Evolutionary conservation across 2,888 invertebrate species (phyloP), one percentile per base, ranked within the genome.

Genomic region (Dascillus cervinus): DNA sequence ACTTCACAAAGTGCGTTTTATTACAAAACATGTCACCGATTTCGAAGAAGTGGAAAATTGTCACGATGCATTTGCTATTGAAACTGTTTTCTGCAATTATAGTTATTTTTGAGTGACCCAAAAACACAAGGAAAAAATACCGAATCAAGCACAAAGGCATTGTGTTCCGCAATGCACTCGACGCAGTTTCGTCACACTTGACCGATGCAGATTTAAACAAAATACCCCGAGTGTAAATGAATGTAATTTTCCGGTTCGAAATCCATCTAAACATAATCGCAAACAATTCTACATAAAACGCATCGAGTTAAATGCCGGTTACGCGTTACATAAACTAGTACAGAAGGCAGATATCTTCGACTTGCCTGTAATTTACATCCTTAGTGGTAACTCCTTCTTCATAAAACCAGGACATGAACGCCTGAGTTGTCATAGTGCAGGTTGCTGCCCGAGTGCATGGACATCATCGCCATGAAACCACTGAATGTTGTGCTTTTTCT

Each of bases 331-430:
- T 26, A 44, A 46, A 45, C 49, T 44, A 42, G 43, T 44, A 47
- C 46, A 36, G 39, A 46, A 39, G 44, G 45, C 43, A 45, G 43
- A 46, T 49, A 49, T 49, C 8, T 50, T 37, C 39, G 34, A 46
- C 43, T 45, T 32, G 40, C 40, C 44, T 40, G 47, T 46, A 38
- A 48, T 50, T 43, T 41, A 44, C 34, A 49, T 47, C 52, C 44
- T 46, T 40, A 37, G 33, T 34, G 35, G 37, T 32, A 35, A 49
- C 47, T 43, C 47, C 47, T 47, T 50, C 44, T 40, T 46, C 52
- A 57, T 59, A 59, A 50, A 58, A 58, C 53, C 55, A 44, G 54
- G 48, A 53, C 49, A 46, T 43, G 37, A 32, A 36, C 32, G 33
- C 32, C 32, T 33, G 34, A 34, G 34, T 29, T 34, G 33, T 43